Base-by-base conservation (phyloP, 2,797 vertebrate genomes). In the Cuculus canorus region DNA sequence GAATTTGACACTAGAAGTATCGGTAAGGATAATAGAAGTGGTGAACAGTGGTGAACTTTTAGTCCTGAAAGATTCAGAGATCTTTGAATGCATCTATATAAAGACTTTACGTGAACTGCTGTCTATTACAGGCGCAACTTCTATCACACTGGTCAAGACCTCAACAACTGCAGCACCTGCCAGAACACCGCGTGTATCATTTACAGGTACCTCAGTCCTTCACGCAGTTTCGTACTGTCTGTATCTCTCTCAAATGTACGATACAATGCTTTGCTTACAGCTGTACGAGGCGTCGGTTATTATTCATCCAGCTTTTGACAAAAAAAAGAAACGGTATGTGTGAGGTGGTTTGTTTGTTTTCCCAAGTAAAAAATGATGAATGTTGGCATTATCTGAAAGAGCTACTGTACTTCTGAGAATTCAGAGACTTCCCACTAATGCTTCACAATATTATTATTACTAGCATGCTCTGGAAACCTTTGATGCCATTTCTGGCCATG, bases 141-240 rank as follows among this genome's bases (percentile, higher is more conserved):
- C 90, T 99, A 99, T 93, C 99, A 99, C 98, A 99, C 99, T 18
- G 99, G 99, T 94, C 99, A 99, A 97, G 99, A 99, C 97, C 99
- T 99, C 92, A 99, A 99, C 98, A 99, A 99, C 95, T 99, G 99
- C 97, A 97, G 99, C 84, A 99, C 99, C 93, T 99, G 99, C 86
- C 99, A 99, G 98, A 99, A 99, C 98, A 99, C 99, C 2, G 99
- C 99, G n/a, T 99, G 99, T 98, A 99, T 99, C 98, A 99, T 99
- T 94, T 99, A 99, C 99, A 99, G 99, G 99, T 99, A 99, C 97
- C 52, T 56, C 35, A 2, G 57, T 99, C 98, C 96, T 81, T 68
- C 69, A 6, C 33, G 33, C 22, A 8, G 6, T 3, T 3, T 17
- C 59, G 32, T 37, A 24, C 48, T 53, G 60, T 27, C 83, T 75